Evolutionary conservation across 2,888 invertebrate genomes (phyloP).

Genomic region (Melieria picta): DNA sequence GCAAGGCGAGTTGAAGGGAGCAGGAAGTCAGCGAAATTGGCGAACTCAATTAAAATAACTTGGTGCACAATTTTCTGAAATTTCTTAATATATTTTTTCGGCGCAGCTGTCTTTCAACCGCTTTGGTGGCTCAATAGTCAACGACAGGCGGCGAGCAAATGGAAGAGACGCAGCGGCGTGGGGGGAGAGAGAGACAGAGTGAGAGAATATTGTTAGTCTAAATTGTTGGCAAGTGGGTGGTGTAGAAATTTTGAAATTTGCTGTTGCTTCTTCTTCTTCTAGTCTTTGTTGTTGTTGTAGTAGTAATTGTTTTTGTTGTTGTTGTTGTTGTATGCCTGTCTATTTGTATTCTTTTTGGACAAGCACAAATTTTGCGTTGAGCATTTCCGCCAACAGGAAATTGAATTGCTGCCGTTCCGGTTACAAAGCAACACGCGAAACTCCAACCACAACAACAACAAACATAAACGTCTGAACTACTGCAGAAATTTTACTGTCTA

Average conservation of each 20-base stretch:
- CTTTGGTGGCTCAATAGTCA: too few relatives aligned
- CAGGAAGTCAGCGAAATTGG: neutral
- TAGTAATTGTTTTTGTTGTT: neutral
- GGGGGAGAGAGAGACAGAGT: too few relatives aligned
- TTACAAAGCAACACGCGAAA: conserved; percentile 55
- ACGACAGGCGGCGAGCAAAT: too few relatives aligned
- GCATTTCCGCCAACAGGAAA: conserved; percentile 61
- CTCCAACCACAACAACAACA: conserved; percentile 53
- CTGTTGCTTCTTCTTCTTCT: neutral
- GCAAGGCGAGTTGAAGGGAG: neutral
- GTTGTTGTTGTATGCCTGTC: conserved; percentile 13
- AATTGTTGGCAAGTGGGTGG: neutral
- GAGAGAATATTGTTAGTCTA: too few relatives aligned
- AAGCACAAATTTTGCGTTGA: conserved; percentile 50
- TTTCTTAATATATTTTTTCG: too few relatives aligned
- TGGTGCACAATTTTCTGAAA: neutral
- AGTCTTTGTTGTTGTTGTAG: neutral
- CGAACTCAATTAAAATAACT: conserved; percentile 15
- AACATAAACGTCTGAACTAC: too few relatives aligned
- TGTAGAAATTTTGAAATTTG: neutral
- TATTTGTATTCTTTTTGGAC: conserved; percentile 38
- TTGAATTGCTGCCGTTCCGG: conserved; percentile 56
- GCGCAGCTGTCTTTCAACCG: too few relatives aligned
- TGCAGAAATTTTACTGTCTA: too few relatives aligned
- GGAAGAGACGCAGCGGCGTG: too few relatives aligned